Evolutionary conservation across 2,113 vertebrate species (phyloP).

Genomic region (Calidris pygmaea): DNA sequence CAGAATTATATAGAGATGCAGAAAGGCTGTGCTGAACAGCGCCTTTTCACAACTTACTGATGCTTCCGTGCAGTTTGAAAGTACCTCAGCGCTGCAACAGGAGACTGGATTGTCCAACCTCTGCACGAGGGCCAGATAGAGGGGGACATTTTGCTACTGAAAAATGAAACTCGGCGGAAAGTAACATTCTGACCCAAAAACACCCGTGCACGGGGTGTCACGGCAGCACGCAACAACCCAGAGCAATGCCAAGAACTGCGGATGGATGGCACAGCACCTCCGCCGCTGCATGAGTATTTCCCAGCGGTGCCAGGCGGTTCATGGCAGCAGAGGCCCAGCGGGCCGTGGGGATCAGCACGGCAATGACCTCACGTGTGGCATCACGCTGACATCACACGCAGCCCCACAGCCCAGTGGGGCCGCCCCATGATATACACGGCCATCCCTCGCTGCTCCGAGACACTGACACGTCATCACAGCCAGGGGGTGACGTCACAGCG

Average conservation of each 20-base stretch:
- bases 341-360: neutral
- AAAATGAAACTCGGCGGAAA: neutral
- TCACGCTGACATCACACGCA: accelerated
- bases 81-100: accelerated
- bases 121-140: accelerated
- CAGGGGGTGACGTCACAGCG: neutral
- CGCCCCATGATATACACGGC: neutral
- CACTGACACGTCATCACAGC: neutral
- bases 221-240: accelerated
- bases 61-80: accelerated
- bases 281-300: accelerated
- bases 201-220: accelerated
- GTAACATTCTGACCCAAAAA: neutral
- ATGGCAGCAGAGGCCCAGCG: accelerated
- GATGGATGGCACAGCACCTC: accelerated
- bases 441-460: neutral
- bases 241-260: accelerated
- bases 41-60: neutral
- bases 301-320: accelerated
- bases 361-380: neutral
- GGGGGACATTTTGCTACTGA: neutral
- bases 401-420: accelerated
- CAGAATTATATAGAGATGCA: neutral
- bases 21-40: neutral
- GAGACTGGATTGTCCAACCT: neutral